These are phyloP conservation scores for Cancer borealis DNA, from an alignment of 2,888 invertebrate genomes.

Conservation along the genomic window DNA sequence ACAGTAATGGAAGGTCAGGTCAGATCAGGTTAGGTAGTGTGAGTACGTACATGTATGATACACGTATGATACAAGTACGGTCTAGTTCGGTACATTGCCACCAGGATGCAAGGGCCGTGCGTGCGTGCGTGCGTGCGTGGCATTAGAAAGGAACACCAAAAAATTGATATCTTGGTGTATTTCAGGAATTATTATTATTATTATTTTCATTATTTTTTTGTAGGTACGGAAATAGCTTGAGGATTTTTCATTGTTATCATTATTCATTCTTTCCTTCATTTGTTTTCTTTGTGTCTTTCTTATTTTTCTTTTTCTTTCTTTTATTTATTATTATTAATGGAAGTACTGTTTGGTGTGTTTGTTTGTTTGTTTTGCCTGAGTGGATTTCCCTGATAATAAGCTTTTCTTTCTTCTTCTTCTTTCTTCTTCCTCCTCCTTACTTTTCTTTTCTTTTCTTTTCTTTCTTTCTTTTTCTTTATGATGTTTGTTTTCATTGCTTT, in stretches of 20 bases:
- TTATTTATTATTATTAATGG: background rate
- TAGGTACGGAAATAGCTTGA: too few relatives aligned
- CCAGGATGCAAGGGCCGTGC: background rate
- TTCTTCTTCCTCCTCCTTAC: background rate
- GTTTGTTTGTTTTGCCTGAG: slow-evolving; percentile 60
- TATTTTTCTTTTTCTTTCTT: background rate
- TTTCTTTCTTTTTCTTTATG: too few relatives aligned
- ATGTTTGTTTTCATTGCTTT: too few relatives aligned
- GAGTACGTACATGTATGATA: too few relatives aligned
- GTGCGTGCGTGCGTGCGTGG: background rate
- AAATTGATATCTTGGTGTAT: background rate
- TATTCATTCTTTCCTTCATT: background rate
- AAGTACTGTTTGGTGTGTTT: slow-evolving; percentile 41
- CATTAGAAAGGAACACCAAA: background rate
- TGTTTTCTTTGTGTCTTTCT: background rate
- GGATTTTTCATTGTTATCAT: background rate
- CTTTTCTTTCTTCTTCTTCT: background rate
- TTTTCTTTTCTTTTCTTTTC: too few relatives aligned
- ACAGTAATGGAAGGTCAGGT: too few relatives aligned
- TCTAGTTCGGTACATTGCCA: too few relatives aligned
- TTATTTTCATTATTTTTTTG: too few relatives aligned
- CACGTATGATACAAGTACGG: too few relatives aligned
- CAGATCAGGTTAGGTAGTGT: too few relatives aligned
- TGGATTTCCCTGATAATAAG: slow-evolving; percentile 71
- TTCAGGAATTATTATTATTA: too few relatives aligned